Conservation (phyloP, 2,797 vertebrate genomes). For the Tragopan temminckii region DNA sequence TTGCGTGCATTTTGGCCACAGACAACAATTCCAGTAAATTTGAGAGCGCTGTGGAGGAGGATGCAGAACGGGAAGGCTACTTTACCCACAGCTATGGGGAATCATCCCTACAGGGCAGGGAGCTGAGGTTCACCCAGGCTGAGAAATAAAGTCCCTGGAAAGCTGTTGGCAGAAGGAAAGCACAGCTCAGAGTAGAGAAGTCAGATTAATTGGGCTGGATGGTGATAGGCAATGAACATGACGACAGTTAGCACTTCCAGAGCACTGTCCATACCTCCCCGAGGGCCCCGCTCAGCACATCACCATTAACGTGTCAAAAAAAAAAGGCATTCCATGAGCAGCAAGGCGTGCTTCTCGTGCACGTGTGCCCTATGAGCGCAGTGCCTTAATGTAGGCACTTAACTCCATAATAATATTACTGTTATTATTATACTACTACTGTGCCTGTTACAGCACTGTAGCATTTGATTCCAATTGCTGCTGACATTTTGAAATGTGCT, state of each 20-base stretch:
- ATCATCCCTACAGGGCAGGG: not conserved
- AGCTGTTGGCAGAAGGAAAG: not conserved
- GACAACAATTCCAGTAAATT: not conserved
- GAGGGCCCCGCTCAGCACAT: not conserved
- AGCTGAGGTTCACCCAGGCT: not conserved
- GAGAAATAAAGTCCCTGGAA: not conserved
- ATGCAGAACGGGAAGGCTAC: not conserved
- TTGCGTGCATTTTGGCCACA: not conserved
- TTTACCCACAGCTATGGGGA: not conserved
- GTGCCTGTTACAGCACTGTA: not conserved
- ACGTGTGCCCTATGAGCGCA: not conserved
- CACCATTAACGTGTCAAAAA: not conserved
- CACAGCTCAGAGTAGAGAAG: not conserved
- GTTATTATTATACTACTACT: not conserved
- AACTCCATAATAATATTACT: constrained; percentile 25
- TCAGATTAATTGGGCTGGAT: not conserved
- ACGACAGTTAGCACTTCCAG: not conserved
- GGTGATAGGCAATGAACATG: not conserved
- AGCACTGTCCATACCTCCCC: not conserved
- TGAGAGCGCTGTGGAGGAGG: not conserved
- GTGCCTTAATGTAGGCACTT: constrained; percentile 20
- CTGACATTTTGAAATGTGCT: constrained; percentile 48
- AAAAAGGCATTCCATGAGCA: not conserved
- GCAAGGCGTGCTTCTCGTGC: not conserved
- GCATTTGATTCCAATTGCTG: constrained; percentile 23